These are phyloP conservation scores for Eretmochelys imbricata DNA, from an alignment of 2,113 vertebrate species.

Conservation along the genomic window DNA sequence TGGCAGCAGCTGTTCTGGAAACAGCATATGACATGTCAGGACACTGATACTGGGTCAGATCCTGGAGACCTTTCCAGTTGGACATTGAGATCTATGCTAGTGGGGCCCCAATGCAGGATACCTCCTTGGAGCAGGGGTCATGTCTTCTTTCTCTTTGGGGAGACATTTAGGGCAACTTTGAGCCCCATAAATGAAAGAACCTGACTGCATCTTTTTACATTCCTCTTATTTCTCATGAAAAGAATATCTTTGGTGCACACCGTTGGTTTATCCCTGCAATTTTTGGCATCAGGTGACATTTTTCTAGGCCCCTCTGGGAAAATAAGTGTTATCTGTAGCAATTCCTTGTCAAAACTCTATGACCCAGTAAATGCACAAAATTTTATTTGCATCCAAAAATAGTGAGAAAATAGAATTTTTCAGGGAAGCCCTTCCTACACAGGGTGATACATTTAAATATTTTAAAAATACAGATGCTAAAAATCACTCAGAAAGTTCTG, in stretches of 20 bases:
- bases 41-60: background rate
- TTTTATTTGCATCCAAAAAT: conserved; percentile 18
- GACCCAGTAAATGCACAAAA: conserved; percentile 58
- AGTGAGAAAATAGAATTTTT: conserved; percentile 22
- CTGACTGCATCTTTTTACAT: conserved; percentile 63
- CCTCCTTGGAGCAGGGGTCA: background rate
- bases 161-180: background rate
- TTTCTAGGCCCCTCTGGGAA: background rate
- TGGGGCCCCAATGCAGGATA: background rate
- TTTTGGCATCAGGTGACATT: background rate
- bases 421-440: background rate
- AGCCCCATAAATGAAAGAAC: conserved; percentile 34
- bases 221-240: conserved; percentile 59
- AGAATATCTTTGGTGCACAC: conserved; percentile 59
- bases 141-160: background rate
- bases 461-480: conserved; percentile 24
- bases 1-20: background rate
- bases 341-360: conserved; percentile 38
- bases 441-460: background rate
- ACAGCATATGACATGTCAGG: background rate
- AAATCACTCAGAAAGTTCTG: background rate
- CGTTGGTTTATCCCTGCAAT: conserved; percentile 38
- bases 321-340: background rate
- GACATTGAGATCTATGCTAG: background rate
- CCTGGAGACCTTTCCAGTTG: background rate